These are phyloP conservation scores for Rousettus leschenaultii DNA, from an alignment of 2,113 vertebrate species.

Conservation along the genomic window DNA sequence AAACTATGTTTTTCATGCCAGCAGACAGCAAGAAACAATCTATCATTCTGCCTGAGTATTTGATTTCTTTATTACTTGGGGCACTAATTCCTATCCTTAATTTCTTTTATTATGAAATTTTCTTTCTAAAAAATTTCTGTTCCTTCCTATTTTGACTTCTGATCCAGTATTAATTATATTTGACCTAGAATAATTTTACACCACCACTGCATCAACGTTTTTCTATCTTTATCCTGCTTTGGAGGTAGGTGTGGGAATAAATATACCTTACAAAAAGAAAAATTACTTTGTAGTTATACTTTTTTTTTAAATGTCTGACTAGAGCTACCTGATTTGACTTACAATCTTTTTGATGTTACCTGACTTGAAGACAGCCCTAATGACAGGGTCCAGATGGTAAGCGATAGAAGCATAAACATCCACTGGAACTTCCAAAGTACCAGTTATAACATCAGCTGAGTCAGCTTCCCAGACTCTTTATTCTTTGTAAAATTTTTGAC, in stretches of 20 bases:
- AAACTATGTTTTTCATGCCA: neutral
- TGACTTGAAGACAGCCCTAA: neutral
- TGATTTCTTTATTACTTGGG: neutral
- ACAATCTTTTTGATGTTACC: neutral
- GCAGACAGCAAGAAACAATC: slow-evolving; percentile 27
- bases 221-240: neutral
- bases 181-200: neutral
- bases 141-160: neutral
- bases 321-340: neutral
- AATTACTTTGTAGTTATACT: neutral
- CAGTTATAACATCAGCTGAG: neutral
- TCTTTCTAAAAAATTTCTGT: neutral
- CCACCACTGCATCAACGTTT: neutral
- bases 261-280: neutral
- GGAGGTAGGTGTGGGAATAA: neutral
- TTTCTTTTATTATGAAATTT: neutral
- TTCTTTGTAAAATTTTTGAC: neutral
- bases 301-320: neutral
- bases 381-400: neutral
- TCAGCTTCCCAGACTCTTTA: neutral
- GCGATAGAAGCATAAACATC: neutral
- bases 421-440: neutral
- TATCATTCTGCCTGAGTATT: neutral
- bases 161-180: neutral
- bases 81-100: neutral